Evolutionary conservation across 1,140 invertebrate species (phyloP), one percentile per base, ranked within the genome.

Genomic region (Aphaenogaster rudis): DNA sequence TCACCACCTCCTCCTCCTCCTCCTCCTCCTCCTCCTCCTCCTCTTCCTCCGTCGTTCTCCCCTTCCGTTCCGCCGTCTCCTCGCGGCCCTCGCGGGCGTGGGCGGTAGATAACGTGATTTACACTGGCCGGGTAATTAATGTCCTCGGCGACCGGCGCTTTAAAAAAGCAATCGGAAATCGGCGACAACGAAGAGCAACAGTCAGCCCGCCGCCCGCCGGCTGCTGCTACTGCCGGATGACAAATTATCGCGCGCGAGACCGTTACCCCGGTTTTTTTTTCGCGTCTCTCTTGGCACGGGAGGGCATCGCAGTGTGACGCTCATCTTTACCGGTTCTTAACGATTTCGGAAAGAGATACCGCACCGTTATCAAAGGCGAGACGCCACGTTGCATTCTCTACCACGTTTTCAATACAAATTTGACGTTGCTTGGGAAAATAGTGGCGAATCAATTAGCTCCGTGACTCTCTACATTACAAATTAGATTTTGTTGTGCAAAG

Each of bases 81-180:
- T 78, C 59, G 66, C 81, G 81, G 86, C 57, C 61, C 66, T 71
- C 64, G 69, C 84, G 79, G 84, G 86, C 66, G 89, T 88, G 89
- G 79, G 76, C 61, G 82, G 84, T 63, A 92, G 93, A 94, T 94
- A 94, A 93, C 93, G 91, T 94, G 93, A 94, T 94, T 94, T 94
- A 94, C 93, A 89, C 87, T 86, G 88, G 72, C 76, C 74, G 88
- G 85, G 93, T 94, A 94, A 94, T 94, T 94, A 94, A 94, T 93
- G 92, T 92, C 90, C 91, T 89, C 88, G 79, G 90, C 90, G 85
- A 89, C 85, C 90, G 90, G 86, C 77, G 88, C 80, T 91, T 91
- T 91, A 88, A 89, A 92, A 93, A 92, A 93, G 93, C 92, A 94
- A 94, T 93, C 92, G 93, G 92, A 94, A 94, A 94, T 93, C 93